These are phyloP conservation scores for Hyppa rectilinea DNA, from an alignment of 2,888 invertebrate species.

Conservation along the genomic window DNA sequence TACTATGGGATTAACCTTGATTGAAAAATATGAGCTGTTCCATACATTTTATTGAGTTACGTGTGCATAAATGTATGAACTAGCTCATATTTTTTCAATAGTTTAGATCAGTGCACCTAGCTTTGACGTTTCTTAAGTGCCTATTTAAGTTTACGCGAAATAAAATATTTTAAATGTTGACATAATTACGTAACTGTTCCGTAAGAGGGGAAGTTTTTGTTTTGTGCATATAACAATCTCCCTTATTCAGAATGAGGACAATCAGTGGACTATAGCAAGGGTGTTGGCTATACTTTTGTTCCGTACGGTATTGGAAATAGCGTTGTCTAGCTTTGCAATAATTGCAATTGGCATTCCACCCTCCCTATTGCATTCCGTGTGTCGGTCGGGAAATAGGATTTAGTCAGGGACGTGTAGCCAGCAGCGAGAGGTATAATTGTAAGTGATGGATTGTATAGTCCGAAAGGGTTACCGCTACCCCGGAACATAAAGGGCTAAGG, in stretches of 20 bases:
- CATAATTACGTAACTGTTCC: too few species aligned
- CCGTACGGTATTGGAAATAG: background rate
- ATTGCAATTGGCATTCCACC: slow-evolving; percentile 25
- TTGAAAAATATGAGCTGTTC: too few species aligned
- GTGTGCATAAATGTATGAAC: too few species aligned
- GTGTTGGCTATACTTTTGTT: background rate
- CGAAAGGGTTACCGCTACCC: too few species aligned
- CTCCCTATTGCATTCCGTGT: background rate
- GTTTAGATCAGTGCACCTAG: too few species aligned
- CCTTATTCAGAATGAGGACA: background rate
- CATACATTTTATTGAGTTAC: too few species aligned
- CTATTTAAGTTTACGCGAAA: background rate
- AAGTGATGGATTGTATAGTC: background rate
- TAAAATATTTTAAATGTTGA: background rate
- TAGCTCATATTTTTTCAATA: too few species aligned
- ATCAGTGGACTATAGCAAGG: background rate
- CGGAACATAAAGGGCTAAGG: too few species aligned
- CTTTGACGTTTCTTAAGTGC: background rate
- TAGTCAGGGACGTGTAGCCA: background rate
- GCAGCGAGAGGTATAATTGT: slow-evolving; percentile 8
- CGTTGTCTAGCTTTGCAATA: slow-evolving; percentile 2
- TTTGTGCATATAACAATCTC: too few species aligned
- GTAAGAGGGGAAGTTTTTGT: too few species aligned
- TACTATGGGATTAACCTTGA: too few species aligned
- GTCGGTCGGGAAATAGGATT: too few species aligned